Evolutionary conservation across 2,113 vertebrate genomes (phyloP), one percentile per base, ranked within the genome.

Genomic region (Ciconia maguari): DNA sequence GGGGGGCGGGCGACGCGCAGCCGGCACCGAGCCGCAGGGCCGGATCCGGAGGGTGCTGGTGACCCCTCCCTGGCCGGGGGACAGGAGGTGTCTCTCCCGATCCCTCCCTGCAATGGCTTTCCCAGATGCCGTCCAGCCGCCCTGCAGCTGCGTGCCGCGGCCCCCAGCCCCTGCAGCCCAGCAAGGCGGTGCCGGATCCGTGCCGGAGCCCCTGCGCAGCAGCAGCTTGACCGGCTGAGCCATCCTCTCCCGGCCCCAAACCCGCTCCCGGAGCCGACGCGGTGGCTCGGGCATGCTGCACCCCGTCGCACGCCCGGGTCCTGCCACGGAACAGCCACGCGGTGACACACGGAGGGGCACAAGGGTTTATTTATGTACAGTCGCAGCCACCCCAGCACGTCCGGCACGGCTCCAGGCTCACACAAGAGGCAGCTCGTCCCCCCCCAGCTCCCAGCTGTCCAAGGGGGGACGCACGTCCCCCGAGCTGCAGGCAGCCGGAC

Each of bases 321-420:
- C 61, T 7, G 62, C 69, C 2, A 4, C 4, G 14, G 26, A 89
- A 57, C 32, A 66, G 71, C 32, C 87, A 84, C 29, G 2, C 4
- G 0, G 54, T 20, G 85, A 80, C 89, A n/a, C 12, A 2, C 5
- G 16, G 27, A 26, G 38, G 75, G 83, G 58, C 24, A 62, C 38
- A 27, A 64, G 83, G 83, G 79, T 97, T 97, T 97, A 96, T 97
- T 97, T 91, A 65, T 89, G 60, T 77, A 41, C 88, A 83, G 44
- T 18, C 2, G 0, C 11, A 6, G 30, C 36, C 6, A 0, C 32
- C 49, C 61, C 15, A 2, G 55, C n/a, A 5, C 5, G 0, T 42
- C 54, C 83, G 44, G 87, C 69, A 32, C 26, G 30, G 82, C 69
- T 82, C 72, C 42, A 3, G 92, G 90, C 57, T 94, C 72, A 2